Evolutionary conservation across 2,888 invertebrate genomes (phyloP).

Genomic region (Diarsia mendica): DNA sequence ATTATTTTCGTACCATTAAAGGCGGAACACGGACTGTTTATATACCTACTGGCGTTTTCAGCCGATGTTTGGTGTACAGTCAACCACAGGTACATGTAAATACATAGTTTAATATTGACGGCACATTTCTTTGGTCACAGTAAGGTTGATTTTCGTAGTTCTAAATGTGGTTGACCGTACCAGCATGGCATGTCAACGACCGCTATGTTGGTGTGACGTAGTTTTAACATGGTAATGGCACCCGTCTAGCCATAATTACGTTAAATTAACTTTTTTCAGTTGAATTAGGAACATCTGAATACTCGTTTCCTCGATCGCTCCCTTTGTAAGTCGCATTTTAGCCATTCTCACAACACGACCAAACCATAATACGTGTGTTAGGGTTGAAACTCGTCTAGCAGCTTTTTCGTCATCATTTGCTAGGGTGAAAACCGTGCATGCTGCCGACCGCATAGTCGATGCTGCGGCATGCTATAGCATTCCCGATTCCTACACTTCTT

Average conservation of each 20-base stretch:
- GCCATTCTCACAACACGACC: no score
- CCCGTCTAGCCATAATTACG: conserved; percentile 47
- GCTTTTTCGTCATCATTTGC: background rate
- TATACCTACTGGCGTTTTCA: background rate
- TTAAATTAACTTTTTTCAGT: conserved; percentile 31
- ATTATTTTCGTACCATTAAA: conserved; percentile 12
- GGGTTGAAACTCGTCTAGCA: background rate
- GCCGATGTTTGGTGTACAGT: background rate
- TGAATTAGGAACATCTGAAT: background rate
- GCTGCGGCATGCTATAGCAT: no score
- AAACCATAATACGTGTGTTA: background rate
- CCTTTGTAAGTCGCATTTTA: background rate
- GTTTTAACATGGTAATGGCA: background rate
- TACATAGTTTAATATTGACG: background rate
- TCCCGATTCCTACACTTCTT: no score
- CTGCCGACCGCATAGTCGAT: no score
- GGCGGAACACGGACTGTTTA: conserved; percentile 1
- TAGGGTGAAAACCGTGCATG: background rate
- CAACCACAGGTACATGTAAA: background rate
- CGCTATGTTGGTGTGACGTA: conserved; percentile 24
- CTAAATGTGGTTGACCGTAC: background rate
- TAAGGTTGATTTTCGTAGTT: conserved; percentile 3
- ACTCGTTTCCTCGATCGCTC: background rate
- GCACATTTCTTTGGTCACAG: background rate
- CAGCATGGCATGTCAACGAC: conserved; percentile 35